Percentiles rank a stretch among this genome's conserved stretches.
Evolutionary conservation across 2,888 invertebrate species (phyloP).

Genomic region (Epinotia nisella): DNA sequence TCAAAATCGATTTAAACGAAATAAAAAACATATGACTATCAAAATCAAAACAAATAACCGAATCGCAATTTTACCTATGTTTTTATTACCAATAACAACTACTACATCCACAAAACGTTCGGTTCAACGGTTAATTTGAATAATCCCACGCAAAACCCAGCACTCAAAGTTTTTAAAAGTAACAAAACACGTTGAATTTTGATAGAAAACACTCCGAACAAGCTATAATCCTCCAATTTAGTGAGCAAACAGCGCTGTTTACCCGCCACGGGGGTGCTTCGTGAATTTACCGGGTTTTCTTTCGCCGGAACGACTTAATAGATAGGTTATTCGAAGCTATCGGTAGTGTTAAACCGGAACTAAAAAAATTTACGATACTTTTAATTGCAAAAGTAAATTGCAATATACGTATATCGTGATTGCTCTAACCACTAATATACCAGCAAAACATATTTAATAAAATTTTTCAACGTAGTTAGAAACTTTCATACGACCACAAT

Average conservation of each 20-base stretch:
- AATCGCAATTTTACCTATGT: background rate
- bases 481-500: too few relatives aligned
- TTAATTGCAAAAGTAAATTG: background rate
- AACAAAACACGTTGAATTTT: slow-evolving; percentile 44
- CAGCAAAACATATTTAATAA: too few relatives aligned
- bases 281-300: slow-evolving; percentile 49
- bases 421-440: background rate
- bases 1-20: background rate
- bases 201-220: slow-evolving; percentile 51
- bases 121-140: slow-evolving; percentile 19
- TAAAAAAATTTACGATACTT: background rate
- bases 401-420: too few relatives aligned
- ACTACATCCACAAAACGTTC: background rate
- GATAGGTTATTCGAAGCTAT: slow-evolving; percentile 19
- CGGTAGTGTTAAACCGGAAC: background rate
- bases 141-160: slow-evolving; percentile 31
- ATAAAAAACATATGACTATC: background rate
- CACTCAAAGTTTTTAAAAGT: slow-evolving; percentile 44
- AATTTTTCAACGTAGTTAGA: too few relatives aligned
- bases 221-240: slow-evolving; percentile 67
- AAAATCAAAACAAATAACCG: background rate
- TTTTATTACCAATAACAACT: background rate
- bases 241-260: slow-evolving; percentile 65
- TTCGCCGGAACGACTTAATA: slow-evolving; percentile 49
- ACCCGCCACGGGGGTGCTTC: slow-evolving; percentile 49